Percentiles rank a stretch among this genome's conserved stretches.
Conservation (phyloP, 2,888 invertebrate species). For the Pristionchus arcanus region DNA sequence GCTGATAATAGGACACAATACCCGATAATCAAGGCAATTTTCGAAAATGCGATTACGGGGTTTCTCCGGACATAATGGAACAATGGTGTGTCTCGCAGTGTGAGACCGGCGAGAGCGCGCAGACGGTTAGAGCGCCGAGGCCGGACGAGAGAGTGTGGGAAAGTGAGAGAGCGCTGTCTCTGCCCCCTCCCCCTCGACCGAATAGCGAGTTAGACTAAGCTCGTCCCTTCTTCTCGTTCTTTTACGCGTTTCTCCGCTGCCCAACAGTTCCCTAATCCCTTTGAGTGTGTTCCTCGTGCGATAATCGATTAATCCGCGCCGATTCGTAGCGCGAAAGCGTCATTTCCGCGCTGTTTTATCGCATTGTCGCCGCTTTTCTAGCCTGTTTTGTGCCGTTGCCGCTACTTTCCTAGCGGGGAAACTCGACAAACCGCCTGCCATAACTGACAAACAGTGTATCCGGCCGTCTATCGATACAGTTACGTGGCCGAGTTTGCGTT, state of each 20-base stretch:
- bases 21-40: not conserved
- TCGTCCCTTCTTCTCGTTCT: slow-evolving; percentile 13
- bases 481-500: slow-evolving; percentile 43
- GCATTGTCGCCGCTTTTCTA: not conserved
- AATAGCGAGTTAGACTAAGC: slow-evolving; percentile 49
- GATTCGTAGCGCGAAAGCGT: not conserved
- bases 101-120: slow-evolving; percentile 24
- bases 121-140: slow-evolving; percentile 21
- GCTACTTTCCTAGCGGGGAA: not conserved
- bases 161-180: not conserved
- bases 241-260: not conserved
- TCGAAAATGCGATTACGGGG: not conserved
- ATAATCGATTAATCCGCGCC: slow-evolving; percentile 35
- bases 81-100: not conserved
- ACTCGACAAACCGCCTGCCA: slow-evolving; percentile 19
- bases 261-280: not conserved
- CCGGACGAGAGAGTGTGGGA: not conserved
- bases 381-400: not conserved
- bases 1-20: not conserved
- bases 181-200: not conserved
- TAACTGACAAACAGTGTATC: slow-evolving; percentile 23
- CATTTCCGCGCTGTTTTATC: slow-evolving; percentile 16
- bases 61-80: not conserved
- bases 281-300: not conserved
- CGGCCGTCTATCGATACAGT: not conserved